phyloP scores from a whole-genome alignment of 2,797 vertebrate genomes.

The Avahi laniger region DNA sequence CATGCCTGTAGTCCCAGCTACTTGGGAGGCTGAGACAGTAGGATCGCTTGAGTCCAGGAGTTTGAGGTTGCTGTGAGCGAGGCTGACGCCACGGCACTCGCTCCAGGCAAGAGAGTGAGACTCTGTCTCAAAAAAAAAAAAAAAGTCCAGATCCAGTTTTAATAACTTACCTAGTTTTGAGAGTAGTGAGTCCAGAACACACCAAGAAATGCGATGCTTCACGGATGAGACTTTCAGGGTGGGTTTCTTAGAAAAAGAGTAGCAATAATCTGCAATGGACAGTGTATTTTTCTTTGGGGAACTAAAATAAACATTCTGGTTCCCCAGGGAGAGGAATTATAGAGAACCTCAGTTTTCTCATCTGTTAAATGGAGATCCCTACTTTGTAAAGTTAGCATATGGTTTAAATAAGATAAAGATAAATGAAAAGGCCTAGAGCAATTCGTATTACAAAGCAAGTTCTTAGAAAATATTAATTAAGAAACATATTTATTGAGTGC shows the following conservation, averaged over 20 bases:
- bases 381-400: background rate
- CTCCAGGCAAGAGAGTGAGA: too few relatives aligned
- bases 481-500: background rate
- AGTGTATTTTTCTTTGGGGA: background rate
- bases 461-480: background rate
- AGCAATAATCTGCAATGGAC: background rate
- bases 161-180: slow-evolving; percentile 77
- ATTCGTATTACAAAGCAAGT: background rate
- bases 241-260: background rate
- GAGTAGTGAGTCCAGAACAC: slow-evolving; percentile 52
- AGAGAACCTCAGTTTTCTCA: slow-evolving; percentile 50
- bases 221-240: background rate
- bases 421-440: background rate
- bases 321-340: background rate
- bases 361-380: slow-evolving; percentile 44
- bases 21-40: too few relatives aligned
- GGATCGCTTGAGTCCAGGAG: too few relatives aligned
- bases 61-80: too few relatives aligned
- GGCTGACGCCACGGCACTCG: too few relatives aligned
- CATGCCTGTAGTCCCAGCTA: too few relatives aligned
- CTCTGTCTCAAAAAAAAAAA: too few relatives aligned
- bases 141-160: slow-evolving; percentile 73
- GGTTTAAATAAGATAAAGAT: background rate
- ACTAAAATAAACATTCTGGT: background rate
- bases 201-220: slow-evolving; percentile 28